Percentiles rank a stretch among this genome's conserved stretches.
phyloP scores from a whole-genome alignment of 1,140 invertebrate species.

The Tenebrio molitor region DNA sequence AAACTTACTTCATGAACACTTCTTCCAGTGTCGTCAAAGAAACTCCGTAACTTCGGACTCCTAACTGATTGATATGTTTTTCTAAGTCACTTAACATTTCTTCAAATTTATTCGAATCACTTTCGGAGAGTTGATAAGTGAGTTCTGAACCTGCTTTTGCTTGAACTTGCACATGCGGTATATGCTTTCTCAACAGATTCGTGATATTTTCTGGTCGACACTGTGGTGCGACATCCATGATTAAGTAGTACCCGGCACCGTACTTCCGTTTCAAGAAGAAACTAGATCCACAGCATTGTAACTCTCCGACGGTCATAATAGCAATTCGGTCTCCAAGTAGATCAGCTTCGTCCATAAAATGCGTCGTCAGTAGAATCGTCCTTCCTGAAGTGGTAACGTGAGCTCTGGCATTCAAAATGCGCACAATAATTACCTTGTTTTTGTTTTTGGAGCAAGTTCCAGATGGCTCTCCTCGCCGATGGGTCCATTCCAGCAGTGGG shows the following conservation, averaged over 20 bases:
- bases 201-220: slow-evolving; percentile 67
- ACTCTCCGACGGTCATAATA: slow-evolving; percentile 84
- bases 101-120: slow-evolving; percentile 67
- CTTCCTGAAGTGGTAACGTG: slow-evolving; percentile 55
- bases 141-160: slow-evolving; percentile 54
- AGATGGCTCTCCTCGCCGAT: slow-evolving; percentile 87
- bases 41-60: slow-evolving; percentile 75
- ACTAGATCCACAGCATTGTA: slow-evolving; percentile 88
- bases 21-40: slow-evolving; percentile 90
- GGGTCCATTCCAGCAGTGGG: slow-evolving; percentile 97
- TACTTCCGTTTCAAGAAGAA: slow-evolving; percentile 90
- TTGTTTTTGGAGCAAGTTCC: slow-evolving; percentile 83
- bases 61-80: slow-evolving; percentile 72
- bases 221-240: slow-evolving; percentile 66
- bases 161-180: slow-evolving; percentile 54
- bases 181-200: slow-evolving; percentile 46
- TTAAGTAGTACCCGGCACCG: slow-evolving; percentile 78
- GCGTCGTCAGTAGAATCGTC: slow-evolving; percentile 91
- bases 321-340: slow-evolving; percentile 92
- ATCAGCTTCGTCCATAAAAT: slow-evolving; percentile 99
- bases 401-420: too few species aligned
- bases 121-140: slow-evolving; percentile 52
- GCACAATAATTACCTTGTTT: too few species aligned
- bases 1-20: slow-evolving; percentile 87
- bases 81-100: slow-evolving; percentile 80